Conservation (phyloP, 2,797 vertebrate genomes). For the Denticeps clupeoides region DNA sequence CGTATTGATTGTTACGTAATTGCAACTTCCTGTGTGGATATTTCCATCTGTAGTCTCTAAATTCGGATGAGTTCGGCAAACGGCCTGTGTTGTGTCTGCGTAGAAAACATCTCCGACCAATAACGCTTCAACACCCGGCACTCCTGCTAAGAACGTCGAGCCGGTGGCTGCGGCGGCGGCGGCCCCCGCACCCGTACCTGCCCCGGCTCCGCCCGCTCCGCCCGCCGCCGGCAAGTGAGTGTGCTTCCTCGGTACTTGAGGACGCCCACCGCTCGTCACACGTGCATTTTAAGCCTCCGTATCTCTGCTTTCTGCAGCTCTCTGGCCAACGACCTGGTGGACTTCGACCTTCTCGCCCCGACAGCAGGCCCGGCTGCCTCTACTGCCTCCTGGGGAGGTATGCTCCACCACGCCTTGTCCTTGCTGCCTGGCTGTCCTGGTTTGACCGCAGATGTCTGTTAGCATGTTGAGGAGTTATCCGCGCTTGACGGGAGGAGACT, state of each 20-base stretch:
- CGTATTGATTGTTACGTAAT: too few species aligned
- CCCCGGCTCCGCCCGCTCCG: constrained; percentile 29
- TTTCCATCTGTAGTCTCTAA: neutral
- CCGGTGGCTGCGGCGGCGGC: constrained; percentile 54
- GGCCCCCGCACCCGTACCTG: constrained; percentile 53
- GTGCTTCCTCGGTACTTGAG: neutral
- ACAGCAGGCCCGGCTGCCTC: constrained; percentile 50
- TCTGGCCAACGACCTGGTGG: constrained; percentile 71
- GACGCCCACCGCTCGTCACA: neutral
- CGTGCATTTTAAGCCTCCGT: neutral
- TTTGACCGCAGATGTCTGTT: too few species aligned
- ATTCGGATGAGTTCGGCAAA: neutral
- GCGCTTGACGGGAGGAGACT: too few species aligned
- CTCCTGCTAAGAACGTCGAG: constrained; percentile 68
- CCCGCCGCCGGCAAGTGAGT: too few species aligned
- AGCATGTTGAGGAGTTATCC: too few species aligned
- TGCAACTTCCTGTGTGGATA: neutral
- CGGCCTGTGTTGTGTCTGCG: constrained; percentile 9
- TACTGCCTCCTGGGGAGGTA: constrained; percentile 87
- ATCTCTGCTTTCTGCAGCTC: constrained; percentile 37
- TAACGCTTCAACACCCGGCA: constrained; percentile 74
- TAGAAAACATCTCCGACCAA: constrained; percentile 77
- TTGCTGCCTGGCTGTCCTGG: too few species aligned
- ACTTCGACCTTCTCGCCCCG: constrained; percentile 66
- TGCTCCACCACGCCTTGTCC: constrained; percentile 23